phyloP scores from a whole-genome alignment of 2,113 vertebrate species.

The Megaptera novaeangliae region DNA sequence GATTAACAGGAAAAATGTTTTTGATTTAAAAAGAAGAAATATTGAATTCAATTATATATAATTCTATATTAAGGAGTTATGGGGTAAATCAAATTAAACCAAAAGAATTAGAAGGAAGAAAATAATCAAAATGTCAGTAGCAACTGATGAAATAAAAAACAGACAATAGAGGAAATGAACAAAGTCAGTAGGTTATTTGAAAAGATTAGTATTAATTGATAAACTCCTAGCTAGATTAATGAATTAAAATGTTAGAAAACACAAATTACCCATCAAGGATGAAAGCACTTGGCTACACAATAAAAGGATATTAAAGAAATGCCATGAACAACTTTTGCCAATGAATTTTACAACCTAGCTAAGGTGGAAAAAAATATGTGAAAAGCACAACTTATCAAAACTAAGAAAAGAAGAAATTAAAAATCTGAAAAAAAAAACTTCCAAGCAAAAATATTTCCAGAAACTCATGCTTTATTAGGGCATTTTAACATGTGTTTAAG shows the following conservation, averaged over 20 bases:
- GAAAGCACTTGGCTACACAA: fast-evolving
- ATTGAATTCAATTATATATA: neutral
- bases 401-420: neutral
- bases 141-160: neutral
- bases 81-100: neutral
- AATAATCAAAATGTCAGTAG: neutral
- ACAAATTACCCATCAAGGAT: neutral
- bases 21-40: neutral
- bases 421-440: too few relatives aligned
- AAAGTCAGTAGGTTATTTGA: neutral
- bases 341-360: neutral
- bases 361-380: too few relatives aligned
- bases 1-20: neutral
- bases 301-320: neutral
- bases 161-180: neutral
- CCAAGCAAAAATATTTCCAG: too few relatives aligned
- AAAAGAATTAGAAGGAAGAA: neutral
- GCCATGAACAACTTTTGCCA: too few relatives aligned
- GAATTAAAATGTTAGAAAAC: neutral
- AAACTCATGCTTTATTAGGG: too few relatives aligned
- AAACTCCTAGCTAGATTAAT: fast-evolving
- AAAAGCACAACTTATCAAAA: too few relatives aligned
- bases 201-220: neutral
- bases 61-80: neutral
- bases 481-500: neutral